Evolutionary conservation across 2,888 invertebrate genomes (phyloP).

Genomic region (Cheilosia grossa): DNA sequence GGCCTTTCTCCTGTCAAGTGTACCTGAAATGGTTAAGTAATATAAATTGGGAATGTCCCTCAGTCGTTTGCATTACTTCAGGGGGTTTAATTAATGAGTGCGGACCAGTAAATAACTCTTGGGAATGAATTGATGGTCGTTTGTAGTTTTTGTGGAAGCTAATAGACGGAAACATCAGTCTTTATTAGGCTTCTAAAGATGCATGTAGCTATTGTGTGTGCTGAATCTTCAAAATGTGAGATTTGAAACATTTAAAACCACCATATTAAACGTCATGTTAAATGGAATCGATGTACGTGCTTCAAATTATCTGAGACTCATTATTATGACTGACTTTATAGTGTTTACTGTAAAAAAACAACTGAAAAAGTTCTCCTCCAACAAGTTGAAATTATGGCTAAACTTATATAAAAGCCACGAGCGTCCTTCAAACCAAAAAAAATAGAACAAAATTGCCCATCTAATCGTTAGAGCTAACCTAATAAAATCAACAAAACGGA

Average conservation of each 20-base stretch:
- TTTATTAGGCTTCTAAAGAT: neutral
- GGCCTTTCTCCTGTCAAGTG: neutral
- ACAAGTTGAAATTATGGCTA: neutral
- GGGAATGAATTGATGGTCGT: constrained; percentile 11
- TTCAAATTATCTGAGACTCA: neutral
- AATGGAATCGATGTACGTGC: neutral
- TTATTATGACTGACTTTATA: neutral
- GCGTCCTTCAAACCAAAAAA: neutral
- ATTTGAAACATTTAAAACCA: neutral
- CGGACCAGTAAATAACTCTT: constrained; percentile 14
- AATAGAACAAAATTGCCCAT: no score
- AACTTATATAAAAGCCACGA: neutral
- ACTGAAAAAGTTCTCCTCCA: neutral
- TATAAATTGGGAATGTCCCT: constrained; percentile 25
- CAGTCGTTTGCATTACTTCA: neutral
- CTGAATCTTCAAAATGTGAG: neutral
- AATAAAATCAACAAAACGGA: neutral
- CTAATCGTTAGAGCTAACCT: neutral
- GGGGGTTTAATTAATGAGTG: constrained; percentile 23
- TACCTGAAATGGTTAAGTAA: constrained; percentile 43
- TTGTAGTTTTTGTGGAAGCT: neutral
- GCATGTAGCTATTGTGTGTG: neutral
- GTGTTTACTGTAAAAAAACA: neutral
- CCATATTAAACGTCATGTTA: fast-evolving
- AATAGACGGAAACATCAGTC: neutral